Base-by-base conservation (phyloP, 2,888 invertebrate species). In the Machimus atricapillus region DNA sequence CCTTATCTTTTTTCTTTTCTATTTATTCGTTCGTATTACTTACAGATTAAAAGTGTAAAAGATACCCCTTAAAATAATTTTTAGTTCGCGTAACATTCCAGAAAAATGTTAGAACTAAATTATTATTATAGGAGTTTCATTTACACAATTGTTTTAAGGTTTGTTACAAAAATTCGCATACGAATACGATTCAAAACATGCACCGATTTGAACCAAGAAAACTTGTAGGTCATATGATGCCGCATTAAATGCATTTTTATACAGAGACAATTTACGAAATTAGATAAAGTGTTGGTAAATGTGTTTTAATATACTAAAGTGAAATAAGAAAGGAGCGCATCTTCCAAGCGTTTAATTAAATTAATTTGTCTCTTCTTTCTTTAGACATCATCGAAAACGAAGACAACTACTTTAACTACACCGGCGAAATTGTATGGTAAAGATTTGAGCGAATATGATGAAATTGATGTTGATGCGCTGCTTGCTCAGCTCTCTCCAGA, bases 391-490 rank as follows among this genome's bases (percentile, higher is more conserved):
- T 96, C 97, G 90, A 95, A 96, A 90, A 97, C 97, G 90, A 97
- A 96, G 92, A 97, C 96, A 90, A 97, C 97, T 90, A 97, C 96
- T 92, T 97, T 97, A 95, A 97, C 97, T 91, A 97, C 97, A 90
- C 96, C 97, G 91, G 96, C 97, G 90, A 97, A 97, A 93, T 93
- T 98, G 90, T 97, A 96, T 92, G 97, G 98, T 91, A 97, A 97
- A 93, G 97, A 98, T 93, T 94, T 98, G 91, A 96, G 96, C 91
- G 95, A 96, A 90, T 98, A 97, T 92, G 98, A 98, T 92, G 97
- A 98, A 93, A 96, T 98, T 91, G 98, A 99, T 93, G 97, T 99
- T 90, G 99, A 99, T 92, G 97, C 98, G 90, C 94, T 99, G 88
- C 94, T 99, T 90, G 95, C 97, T 87, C 98, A 99, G 92, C 94